These are phyloP conservation scores for Xiphophorus couchianus DNA, from an alignment of 2,113 vertebrate genomes.

Conservation along the genomic window DNA sequence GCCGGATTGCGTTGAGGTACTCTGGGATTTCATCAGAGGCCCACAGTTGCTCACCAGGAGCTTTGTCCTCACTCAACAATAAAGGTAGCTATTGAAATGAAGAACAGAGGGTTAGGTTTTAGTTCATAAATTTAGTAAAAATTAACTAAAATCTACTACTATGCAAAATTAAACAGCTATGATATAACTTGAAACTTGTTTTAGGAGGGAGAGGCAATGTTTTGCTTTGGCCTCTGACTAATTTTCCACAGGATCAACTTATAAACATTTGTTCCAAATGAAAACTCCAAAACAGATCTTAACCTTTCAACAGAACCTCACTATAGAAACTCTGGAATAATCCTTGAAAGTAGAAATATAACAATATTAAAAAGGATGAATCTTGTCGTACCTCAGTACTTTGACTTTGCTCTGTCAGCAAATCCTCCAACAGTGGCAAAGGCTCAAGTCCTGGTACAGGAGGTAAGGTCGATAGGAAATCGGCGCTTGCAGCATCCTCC, in stretches of 20 bases:
- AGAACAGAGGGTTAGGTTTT: not conserved
- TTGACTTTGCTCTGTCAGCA: slow-evolving; percentile 41
- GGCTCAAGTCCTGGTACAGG: slow-evolving; percentile 32
- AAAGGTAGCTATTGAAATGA: slow-evolving; percentile 1
- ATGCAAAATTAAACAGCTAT: not conserved
- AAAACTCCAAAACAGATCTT: no score
- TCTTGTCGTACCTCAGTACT: slow-evolving; percentile 36
- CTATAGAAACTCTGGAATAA: not conserved
- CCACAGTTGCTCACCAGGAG: slow-evolving; percentile 82
- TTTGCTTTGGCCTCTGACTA: not conserved
- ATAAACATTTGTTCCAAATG: no score
- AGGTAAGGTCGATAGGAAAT: not conserved
- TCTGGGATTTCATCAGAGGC: slow-evolving; percentile 91
- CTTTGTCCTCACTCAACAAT: slow-evolving; percentile 33
- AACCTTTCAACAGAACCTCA: not conserved
- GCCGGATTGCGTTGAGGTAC: slow-evolving; percentile 85
- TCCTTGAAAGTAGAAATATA: not conserved
- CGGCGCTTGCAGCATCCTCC: not conserved
- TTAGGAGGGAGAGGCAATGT: not conserved
- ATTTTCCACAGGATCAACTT: no score
- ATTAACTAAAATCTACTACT: not conserved
- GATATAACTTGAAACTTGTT: not conserved
- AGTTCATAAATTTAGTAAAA: not conserved
- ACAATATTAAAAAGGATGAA: not conserved
- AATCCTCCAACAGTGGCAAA: slow-evolving; percentile 5